Base-by-base conservation (phyloP, 2,113 vertebrate species). In the Urocolius indicus region DNA sequence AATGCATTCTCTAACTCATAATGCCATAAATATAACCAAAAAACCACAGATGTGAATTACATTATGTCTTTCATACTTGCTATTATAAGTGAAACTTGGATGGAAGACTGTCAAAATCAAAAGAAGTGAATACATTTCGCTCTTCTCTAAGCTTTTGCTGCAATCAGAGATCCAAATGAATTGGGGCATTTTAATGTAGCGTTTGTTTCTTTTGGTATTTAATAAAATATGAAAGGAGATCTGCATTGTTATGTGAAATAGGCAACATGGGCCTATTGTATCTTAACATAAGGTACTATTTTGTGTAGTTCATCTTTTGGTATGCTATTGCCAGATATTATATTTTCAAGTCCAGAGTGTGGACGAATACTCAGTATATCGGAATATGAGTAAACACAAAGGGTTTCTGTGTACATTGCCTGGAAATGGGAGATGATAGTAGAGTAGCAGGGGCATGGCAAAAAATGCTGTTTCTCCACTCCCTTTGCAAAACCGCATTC, bases 371-470 rank as follows among this genome's bases (percentile, higher is more conserved):
- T 29, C 24, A 45, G 41, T 90, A 48, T 54, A 71, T 51, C 90
- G 27, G 86, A 97, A 96, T 84, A 85, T 45, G 20, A 84, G 29
- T 84, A 80, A 79, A 78, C 30, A 65, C n/a, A 89, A 45, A 86
- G 59, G n/a, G 49, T 86, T 88, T 95, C 76, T 94, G 30, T 77
- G 16, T 69, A 54, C 41, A 5, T 87, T 73, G 6, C 36, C 76
- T 91, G 74, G 74, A 95, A 96, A 83, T 66, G 43, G 41, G 79
- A 87, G 71, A 72, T 80, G 71, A 72, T 80, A 17, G 48, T 85
- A 66, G 88, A 88, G 16, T 58, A 84, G 24, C 46, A 73, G 61
- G 24, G 14, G 22, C 26, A 58, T 76, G 79, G 32, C 57, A 68
- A 38, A 38, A 95, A 93, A 67, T 61, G 9, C n/a, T 87, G 34